phyloP scores from a whole-genome alignment of 2,113 vertebrate species.

The Otis tarda region DNA sequence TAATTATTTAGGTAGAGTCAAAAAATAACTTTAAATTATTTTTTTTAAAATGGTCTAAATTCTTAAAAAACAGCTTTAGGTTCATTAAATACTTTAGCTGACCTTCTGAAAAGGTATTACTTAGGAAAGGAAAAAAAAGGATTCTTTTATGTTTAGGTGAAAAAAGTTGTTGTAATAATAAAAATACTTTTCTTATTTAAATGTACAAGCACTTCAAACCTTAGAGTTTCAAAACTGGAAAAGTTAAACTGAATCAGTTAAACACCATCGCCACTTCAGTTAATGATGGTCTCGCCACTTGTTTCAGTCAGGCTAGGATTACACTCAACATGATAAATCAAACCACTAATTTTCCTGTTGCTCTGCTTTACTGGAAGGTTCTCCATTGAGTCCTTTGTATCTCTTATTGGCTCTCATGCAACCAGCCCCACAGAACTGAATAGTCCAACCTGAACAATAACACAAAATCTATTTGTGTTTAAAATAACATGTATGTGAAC shows the following conservation, averaged over 20 bases:
- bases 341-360: not conserved
- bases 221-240: not conserved
- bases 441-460: not conserved
- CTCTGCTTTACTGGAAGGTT: not conserved
- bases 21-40: not conserved
- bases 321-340: not conserved
- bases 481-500: not conserved
- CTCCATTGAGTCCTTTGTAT: not conserved
- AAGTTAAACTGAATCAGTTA: not conserved
- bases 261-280: not conserved
- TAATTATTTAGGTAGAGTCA: not conserved
- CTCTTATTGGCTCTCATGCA: rapidly evolving
- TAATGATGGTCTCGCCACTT: not conserved
- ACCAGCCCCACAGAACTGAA: not conserved
- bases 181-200: not conserved
- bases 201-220: not conserved
- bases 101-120: not conserved
- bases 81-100: not conserved
- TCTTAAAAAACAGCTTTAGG: not conserved
- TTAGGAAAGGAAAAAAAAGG: not conserved
- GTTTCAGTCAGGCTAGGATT: not conserved
- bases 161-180: not conserved
- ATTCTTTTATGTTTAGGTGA: not conserved
- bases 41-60: not conserved
- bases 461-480: not conserved